phyloP scores from a whole-genome alignment of 2,113 vertebrate species.

The Mormoops blainvillei region DNA sequence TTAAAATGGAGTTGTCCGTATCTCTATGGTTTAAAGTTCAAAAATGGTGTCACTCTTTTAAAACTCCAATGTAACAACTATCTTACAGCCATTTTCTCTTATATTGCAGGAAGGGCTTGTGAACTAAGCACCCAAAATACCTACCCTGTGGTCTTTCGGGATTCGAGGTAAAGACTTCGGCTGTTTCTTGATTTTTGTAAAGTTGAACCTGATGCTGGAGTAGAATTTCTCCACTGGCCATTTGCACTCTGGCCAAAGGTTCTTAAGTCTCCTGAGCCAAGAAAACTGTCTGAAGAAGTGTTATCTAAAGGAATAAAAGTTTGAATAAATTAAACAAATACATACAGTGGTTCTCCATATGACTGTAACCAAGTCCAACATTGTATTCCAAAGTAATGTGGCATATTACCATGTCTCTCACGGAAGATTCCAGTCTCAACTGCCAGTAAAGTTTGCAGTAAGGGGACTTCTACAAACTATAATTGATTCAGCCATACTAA shows the following conservation, averaged over 20 bases:
- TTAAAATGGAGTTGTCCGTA: not conserved
- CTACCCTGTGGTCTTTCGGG: constrained; percentile 77
- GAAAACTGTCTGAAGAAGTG: constrained; percentile 64
- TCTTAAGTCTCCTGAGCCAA: constrained; percentile 43
- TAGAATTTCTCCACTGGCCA: constrained; percentile 80
- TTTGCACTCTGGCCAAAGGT: constrained; percentile 74
- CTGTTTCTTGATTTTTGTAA: constrained; percentile 76
- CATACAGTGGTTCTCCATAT: constrained; percentile 11
- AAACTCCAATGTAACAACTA: not conserved
- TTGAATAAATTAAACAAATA: constrained; percentile 55
- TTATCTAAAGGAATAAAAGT: constrained; percentile 70
- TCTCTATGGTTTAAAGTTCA: not conserved
- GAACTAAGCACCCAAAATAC: not conserved
- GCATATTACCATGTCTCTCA: constrained; percentile 58
- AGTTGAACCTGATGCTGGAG: constrained; percentile 27
- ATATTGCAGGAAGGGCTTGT: not conserved
- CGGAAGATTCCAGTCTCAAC: constrained; percentile 68
- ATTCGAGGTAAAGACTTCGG: constrained; percentile 78
- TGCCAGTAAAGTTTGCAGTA: constrained; percentile 63
- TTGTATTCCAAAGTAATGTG: constrained; percentile 63
- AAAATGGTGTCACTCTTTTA: constrained; percentile 1
- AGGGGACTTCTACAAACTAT: constrained; percentile 73
- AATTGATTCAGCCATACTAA: constrained; percentile 75
- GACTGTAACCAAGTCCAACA: constrained; percentile 61
- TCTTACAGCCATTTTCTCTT: not conserved